Conservation (phyloP, 1,140 invertebrate species). For the Drosophila asahinai region DNA sequence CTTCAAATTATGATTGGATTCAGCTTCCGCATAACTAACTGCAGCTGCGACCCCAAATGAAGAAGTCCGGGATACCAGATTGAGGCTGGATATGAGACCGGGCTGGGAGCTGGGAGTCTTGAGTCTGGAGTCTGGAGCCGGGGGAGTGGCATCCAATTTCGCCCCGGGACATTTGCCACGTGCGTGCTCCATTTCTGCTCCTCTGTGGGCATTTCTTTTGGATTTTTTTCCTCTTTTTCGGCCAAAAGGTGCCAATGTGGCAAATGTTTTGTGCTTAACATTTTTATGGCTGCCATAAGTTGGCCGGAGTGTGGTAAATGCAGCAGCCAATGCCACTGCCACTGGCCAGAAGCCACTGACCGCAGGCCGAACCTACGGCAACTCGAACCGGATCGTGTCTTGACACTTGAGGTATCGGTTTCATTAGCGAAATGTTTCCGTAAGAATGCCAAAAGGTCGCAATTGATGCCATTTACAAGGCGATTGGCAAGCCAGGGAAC, state of each 20-base stretch:
- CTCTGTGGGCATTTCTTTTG: slow-evolving; percentile 5
- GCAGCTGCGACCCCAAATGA: slow-evolving; percentile 55
- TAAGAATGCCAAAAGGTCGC: slow-evolving; percentile 82
- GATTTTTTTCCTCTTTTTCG: slow-evolving; percentile 4
- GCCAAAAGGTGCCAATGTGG: slow-evolving; percentile 80
- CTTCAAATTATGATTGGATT: slow-evolving; percentile 58
- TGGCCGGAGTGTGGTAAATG: slow-evolving; percentile 63
- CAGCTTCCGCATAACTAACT: slow-evolving; percentile 57
- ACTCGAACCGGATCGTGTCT: slow-evolving; percentile 35
- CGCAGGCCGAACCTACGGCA: slow-evolving; percentile 44
- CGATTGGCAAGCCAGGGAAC: slow-evolving; percentile 48
- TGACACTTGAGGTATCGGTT: slow-evolving; percentile 83
- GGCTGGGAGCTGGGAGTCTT: not conserved
- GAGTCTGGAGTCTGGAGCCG: not conserved
- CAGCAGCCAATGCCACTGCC: slow-evolving; percentile 30
- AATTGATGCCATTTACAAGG: slow-evolving; percentile 79
- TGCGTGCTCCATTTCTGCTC: slow-evolving; percentile 73
- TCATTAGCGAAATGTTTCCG: slow-evolving; percentile 82
- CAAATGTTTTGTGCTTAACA: slow-evolving; percentile 80
- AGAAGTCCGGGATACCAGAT: slow-evolving; percentile 19
- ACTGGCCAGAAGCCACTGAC: slow-evolving; percentile 55
- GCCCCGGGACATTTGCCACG: slow-evolving; percentile 54
- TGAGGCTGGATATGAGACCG: not conserved
- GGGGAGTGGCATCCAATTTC: slow-evolving; percentile 68
- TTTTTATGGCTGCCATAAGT: slow-evolving; percentile 79